phyloP scores from a whole-genome alignment of 2,113 vertebrate genomes.

The Toxostoma redivivum region DNA sequence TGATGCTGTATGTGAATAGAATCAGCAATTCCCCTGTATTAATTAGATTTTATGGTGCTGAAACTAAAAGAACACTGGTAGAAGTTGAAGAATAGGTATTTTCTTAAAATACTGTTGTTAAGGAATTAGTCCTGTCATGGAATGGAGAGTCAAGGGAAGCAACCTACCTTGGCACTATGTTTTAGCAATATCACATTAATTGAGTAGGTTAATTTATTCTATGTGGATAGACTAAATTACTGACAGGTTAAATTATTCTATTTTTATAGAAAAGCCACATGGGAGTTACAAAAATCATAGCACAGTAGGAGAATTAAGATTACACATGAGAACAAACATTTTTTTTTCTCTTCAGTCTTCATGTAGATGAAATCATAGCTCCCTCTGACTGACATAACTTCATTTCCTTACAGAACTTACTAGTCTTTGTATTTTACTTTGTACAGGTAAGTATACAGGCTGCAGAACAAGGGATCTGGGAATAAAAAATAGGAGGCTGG shows the following conservation, averaged over 20 bases:
- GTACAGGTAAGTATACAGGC: not conserved
- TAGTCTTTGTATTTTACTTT: not conserved
- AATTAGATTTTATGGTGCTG: not conserved
- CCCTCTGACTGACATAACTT: not conserved
- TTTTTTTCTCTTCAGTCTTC: not conserved
- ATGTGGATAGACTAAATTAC: too few relatives aligned
- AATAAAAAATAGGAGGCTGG: not conserved
- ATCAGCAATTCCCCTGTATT: not conserved
- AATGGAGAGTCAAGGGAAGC: not conserved
- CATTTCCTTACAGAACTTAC: not conserved
- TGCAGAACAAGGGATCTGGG: not conserved
- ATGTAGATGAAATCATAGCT: not conserved
- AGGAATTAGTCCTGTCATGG: not conserved
- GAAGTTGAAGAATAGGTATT: not conserved
- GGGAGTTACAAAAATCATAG: not conserved
- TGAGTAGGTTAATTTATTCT: not conserved
- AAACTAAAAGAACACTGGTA: not conserved
- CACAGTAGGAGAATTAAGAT: not conserved
- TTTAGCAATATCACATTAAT: not conserved
- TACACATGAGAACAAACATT: not conserved
- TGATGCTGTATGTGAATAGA: not conserved
- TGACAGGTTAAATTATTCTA: too few relatives aligned
- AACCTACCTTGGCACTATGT: not conserved
- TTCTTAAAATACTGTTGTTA: not conserved
- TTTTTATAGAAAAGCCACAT: not conserved